phyloP scores from a whole-genome alignment of 2,797 vertebrate species.

The Knipowitschia caucasica region DNA sequence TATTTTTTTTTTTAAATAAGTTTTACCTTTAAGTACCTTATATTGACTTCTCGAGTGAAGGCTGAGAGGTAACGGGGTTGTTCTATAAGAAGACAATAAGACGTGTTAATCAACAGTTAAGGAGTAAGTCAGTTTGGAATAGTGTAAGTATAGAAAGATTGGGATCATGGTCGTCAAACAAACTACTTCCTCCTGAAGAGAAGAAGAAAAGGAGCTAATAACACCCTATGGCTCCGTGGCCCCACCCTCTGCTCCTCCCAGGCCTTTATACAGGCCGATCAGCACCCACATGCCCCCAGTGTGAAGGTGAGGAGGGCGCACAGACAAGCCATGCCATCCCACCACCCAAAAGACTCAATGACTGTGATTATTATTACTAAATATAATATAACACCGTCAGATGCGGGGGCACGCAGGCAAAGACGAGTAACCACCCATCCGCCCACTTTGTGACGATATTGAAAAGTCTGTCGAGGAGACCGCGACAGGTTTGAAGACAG shows the following conservation, averaged over 20 bases:
- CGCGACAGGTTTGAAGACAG: conserved; percentile 72
- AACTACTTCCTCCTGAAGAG: conserved; percentile 69
- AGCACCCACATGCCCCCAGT: conserved; percentile 54
- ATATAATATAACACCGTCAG: conserved; percentile 76
- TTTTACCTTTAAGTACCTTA: conserved; percentile 53
- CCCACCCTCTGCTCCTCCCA: conserved; percentile 67
- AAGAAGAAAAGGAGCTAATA: conserved; percentile 75
- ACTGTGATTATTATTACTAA: conserved; percentile 81
- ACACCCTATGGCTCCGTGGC: conserved; percentile 72
- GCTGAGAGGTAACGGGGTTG: conserved; percentile 56
- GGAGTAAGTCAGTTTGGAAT: conserved; percentile 27
- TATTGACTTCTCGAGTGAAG: conserved; percentile 55
- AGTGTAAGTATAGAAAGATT: conserved; percentile 40
- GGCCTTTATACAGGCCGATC: conserved; percentile 73
- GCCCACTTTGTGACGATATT: conserved; percentile 58
- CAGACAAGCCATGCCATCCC: conserved; percentile 66
- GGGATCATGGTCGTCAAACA: conserved; percentile 70
- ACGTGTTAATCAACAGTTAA: conserved; percentile 78
- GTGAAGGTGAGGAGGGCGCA: conserved; percentile 64
- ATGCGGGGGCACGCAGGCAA: conserved; percentile 43
- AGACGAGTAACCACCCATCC: conserved; percentile 66
- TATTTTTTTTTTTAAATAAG: conserved; percentile 55
- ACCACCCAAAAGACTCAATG: conserved; percentile 61
- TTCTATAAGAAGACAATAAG: conserved; percentile 55
- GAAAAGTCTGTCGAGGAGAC: conserved; percentile 62